phyloP scores from a whole-genome alignment of 2,888 invertebrate genomes.

The Chironomus riparius region DNA sequence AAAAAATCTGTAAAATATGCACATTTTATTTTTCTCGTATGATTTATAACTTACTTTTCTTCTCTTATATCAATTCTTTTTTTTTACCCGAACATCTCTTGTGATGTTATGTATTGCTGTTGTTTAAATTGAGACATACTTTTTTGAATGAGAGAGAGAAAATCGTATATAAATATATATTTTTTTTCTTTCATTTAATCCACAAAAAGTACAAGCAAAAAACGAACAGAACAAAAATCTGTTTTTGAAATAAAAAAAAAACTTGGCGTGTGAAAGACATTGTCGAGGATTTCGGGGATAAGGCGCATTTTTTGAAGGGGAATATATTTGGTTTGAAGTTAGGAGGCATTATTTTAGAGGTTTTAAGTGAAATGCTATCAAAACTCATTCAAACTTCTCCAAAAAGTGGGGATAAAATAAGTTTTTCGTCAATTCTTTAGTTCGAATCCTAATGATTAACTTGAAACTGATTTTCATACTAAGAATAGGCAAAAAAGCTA shows the following conservation, averaged over 20 bases:
- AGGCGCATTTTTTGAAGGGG: too few species aligned
- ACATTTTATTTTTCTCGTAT: neutral
- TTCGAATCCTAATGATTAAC: too few species aligned
- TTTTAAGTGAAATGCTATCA: too few species aligned
- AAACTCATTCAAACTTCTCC: too few species aligned
- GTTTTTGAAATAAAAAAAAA: neutral
- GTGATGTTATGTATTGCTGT: neutral
- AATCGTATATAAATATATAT: neutral
- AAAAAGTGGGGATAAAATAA: too few species aligned
- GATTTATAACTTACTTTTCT: slow-evolving; percentile 20
- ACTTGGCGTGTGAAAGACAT: neutral
- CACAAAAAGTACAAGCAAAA: neutral
- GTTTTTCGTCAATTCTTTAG: too few species aligned
- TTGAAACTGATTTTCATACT: too few species aligned
- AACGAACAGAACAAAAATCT: neutral
- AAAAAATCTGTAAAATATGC: neutral
- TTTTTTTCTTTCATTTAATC: neutral
- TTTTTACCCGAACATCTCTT: neutral
- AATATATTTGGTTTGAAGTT: too few species aligned
- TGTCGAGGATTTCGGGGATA: neutral
- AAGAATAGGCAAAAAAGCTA: too few species aligned
- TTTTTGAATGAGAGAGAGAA: slow-evolving; percentile 7
- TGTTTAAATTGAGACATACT: slow-evolving; percentile 24
- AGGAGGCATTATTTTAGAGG: too few species aligned
- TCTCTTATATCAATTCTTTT: neutral